Evolutionary conservation across 2,797 vertebrate species (phyloP).

Genomic region (Xyrichtys novacula): DNA sequence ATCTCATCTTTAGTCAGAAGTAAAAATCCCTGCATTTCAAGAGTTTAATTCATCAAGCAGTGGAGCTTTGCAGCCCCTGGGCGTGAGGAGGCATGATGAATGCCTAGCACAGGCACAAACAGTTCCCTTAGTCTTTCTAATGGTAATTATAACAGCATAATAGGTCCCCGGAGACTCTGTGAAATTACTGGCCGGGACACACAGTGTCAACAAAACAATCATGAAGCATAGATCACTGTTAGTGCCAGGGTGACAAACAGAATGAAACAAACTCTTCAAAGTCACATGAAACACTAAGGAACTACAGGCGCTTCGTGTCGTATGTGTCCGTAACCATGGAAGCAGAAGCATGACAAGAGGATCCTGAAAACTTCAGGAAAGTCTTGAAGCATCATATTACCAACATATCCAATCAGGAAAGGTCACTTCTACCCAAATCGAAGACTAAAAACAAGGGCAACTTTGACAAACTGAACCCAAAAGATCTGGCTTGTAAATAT

Average conservation of each 20-base stretch:
- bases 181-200: constrained; percentile 69
- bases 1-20: constrained; percentile 43
- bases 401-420: too few species aligned
- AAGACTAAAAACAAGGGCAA: too few species aligned
- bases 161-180: constrained; percentile 61
- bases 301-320: background rate
- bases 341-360: too few species aligned
- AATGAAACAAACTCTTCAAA: constrained; percentile 45
- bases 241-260: constrained; percentile 25
- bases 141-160: constrained; percentile 80
- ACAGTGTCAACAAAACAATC: constrained; percentile 63
- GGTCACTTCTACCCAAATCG: too few species aligned
- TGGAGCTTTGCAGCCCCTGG: constrained; percentile 40
- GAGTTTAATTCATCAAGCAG: constrained; percentile 48
- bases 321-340: too few species aligned
- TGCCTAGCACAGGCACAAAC: constrained; percentile 56
- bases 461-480: too few species aligned
- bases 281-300: constrained; percentile 23
- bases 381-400: too few species aligned
- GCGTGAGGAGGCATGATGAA: constrained; percentile 67
- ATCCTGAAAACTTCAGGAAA: too few species aligned
- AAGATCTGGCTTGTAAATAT: too few species aligned
- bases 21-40: constrained; percentile 49
- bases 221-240: constrained; percentile 66
- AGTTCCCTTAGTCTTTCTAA: constrained; percentile 60